These are phyloP conservation scores for Agonum fuliginosum DNA, from an alignment of 2,888 invertebrate genomes.

Conservation along the genomic window DNA sequence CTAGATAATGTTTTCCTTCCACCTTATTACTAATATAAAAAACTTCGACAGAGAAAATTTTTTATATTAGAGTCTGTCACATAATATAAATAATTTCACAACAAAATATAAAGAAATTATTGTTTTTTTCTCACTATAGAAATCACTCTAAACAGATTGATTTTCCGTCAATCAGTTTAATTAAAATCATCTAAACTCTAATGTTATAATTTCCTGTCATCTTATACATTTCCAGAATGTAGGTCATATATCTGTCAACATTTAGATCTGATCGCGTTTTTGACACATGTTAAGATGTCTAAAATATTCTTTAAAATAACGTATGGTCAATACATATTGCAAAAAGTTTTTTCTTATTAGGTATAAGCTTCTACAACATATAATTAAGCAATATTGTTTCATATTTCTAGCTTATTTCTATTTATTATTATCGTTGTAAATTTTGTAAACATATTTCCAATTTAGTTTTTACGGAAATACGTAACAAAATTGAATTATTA, in stretches of 20 bases:
- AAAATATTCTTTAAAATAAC: constrained; percentile 6
- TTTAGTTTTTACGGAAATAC: not conserved
- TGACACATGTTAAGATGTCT: constrained; percentile 15
- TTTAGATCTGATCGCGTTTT: constrained; percentile 14
- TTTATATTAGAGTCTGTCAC: constrained; percentile 3
- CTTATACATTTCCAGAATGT: constrained; percentile 22
- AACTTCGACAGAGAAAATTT: not conserved
- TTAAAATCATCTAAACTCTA: constrained; percentile 46
- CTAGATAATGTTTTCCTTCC: constrained; percentile 29
- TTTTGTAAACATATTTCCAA: not conserved
- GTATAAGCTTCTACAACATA: no score
- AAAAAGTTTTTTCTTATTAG: no score
- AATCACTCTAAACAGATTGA: constrained; percentile 44
- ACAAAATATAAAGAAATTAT: constrained; percentile 34
- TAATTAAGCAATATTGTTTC: no score
- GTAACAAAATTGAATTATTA: not conserved
- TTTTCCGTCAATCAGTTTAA: constrained; percentile 23
- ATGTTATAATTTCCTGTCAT: constrained; percentile 42
- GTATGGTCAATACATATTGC: no score
- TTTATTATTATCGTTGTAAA: not conserved
- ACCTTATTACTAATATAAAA: not conserved
- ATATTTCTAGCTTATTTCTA: not conserved
- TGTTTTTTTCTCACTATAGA: constrained; percentile 51
- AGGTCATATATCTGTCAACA: constrained; percentile 33
- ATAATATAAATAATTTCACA: constrained; percentile 12